Conservation (phyloP, 2,113 vertebrate species). For the Hystrix brachyura region DNA sequence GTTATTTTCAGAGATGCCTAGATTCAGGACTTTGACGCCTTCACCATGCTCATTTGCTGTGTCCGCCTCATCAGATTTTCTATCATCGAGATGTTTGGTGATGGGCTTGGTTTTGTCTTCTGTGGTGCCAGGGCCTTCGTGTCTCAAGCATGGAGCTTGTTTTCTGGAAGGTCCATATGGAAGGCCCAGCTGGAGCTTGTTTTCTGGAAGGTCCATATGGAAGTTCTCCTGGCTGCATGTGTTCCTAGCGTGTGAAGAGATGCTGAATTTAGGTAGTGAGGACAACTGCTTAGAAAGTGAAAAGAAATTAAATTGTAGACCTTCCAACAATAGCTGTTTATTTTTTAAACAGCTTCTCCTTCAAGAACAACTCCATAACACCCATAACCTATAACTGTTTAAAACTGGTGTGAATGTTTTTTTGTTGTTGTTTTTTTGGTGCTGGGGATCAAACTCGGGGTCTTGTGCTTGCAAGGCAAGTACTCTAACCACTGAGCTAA, state of each 20-base stretch:
- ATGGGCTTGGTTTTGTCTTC: not conserved
- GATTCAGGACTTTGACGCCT: not conserved
- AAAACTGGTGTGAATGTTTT: not conserved
- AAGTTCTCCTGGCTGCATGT: not conserved
- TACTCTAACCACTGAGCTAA: too few relatives aligned
- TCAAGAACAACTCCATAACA: not conserved
- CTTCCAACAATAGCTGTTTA: not conserved
- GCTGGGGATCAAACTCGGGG: too few relatives aligned
- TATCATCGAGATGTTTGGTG: not conserved
- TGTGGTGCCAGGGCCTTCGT: too few relatives aligned
- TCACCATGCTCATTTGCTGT: not conserved
- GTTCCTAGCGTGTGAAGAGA: not conserved
- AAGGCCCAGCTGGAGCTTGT: not conserved
- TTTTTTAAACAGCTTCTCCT: not conserved
- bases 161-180: not conserved
- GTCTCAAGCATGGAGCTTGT: not conserved
- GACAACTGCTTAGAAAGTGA: not conserved
- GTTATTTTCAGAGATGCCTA: not conserved
- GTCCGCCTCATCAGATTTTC: not conserved
- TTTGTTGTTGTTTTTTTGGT: too few relatives aligned
- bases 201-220: not conserved
- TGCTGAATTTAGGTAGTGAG: not conserved
- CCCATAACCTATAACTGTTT: not conserved
- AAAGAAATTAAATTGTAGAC: not conserved
- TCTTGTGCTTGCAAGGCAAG: too few relatives aligned